A percentile compares a stretch with the other conserved stretches of the same genome.
Evolutionary conservation across 2,888 invertebrate genomes (phyloP).

Genomic region (Cephonodes hylas): DNA sequence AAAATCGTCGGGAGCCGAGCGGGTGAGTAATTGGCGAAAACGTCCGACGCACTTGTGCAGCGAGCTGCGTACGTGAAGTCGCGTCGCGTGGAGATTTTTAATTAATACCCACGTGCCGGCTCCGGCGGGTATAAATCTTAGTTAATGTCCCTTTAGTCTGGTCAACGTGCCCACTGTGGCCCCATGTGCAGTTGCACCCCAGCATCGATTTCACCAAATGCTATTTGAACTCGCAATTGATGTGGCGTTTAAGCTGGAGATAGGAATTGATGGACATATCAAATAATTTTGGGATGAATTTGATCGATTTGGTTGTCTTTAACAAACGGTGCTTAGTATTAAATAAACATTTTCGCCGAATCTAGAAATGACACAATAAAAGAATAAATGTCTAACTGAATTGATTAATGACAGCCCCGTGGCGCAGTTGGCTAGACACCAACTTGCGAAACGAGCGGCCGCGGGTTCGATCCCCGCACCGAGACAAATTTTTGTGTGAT

Average conservation of each 20-base stretch:
- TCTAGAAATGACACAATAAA: no score
- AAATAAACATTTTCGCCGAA: no score
- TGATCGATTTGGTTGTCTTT: no score
- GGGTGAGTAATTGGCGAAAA: slow-evolving; percentile 51
- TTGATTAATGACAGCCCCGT: no score
- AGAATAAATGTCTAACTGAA: no score
- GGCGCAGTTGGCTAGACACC: no score
- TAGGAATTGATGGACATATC: no score
- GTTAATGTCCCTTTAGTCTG: slow-evolving; percentile 77
- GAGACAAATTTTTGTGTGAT: no score
- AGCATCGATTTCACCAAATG: slow-evolving; percentile 44
- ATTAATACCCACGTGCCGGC: slow-evolving; percentile 64
- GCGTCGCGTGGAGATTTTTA: slow-evolving; percentile 68
- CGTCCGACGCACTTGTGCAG: slow-evolving; percentile 48
- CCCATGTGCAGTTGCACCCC: slow-evolving; percentile 55
- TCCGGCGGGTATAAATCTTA: slow-evolving; percentile 70
- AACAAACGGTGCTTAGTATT: no score
- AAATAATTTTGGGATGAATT: no score
- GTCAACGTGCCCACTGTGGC: slow-evolving; percentile 38
- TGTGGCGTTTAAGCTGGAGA: neutral
- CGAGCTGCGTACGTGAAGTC: slow-evolving; percentile 37
- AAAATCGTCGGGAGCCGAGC: slow-evolving; percentile 13
- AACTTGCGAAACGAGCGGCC: no score
- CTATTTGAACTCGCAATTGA: neutral
- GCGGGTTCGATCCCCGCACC: no score